Conservation (phyloP, 2,797 vertebrate genomes). For the Rhinoraja longicauda region DNA sequence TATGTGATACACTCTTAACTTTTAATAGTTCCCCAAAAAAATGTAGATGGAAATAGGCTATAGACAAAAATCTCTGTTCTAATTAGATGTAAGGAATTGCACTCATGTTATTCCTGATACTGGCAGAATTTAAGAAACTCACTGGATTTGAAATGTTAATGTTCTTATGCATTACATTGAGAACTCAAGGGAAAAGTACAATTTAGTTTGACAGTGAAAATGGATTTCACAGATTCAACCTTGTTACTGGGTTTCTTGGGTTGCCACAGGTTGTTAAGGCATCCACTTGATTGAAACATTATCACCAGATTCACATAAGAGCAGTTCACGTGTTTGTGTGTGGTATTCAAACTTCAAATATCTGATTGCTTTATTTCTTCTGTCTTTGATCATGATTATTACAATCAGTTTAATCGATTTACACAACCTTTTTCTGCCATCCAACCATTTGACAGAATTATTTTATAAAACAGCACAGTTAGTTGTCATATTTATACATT, state of each 20-base stretch:
- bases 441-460: neutral
- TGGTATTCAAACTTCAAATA: neutral
- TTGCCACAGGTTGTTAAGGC: neutral
- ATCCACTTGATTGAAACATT: neutral
- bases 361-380: neutral
- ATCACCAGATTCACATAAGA: neutral
- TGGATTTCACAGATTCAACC: neutral
- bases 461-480: neutral
- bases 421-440: neutral
- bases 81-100: neutral
- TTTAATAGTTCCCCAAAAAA: neutral
- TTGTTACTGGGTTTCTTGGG: neutral
- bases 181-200: neutral
- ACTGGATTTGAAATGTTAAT: conserved; percentile 1
- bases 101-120: neutral
- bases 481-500: neutral
- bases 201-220: neutral
- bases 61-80: neutral
- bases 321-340: neutral
- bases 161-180: neutral
- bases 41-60: neutral
- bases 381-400: neutral
- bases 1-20: neutral
- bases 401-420: neutral
- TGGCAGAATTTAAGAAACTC: conserved; percentile 36